phyloP scores from a whole-genome alignment of 2,113 vertebrate species.

The Turdus rufiventris region DNA sequence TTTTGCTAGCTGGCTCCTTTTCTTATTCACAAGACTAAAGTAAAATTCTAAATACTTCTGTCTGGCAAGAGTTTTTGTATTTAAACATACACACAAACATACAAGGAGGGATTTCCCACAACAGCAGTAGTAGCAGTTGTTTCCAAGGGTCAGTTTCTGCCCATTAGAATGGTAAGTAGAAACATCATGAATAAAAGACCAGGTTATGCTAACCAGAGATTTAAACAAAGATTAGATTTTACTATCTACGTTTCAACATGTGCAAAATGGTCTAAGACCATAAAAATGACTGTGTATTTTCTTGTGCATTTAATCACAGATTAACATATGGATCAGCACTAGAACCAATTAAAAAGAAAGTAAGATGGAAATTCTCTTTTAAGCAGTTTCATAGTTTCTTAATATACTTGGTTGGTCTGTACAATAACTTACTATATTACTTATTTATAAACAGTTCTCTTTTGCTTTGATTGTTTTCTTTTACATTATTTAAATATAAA shows the following conservation, averaged over 20 bases:
- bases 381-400: background rate
- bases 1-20: background rate
- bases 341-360: background rate
- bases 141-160: background rate
- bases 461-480: background rate
- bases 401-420: background rate
- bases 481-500: slow-evolving; percentile 10
- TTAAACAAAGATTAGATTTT: background rate
- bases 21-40: slow-evolving; percentile 48
- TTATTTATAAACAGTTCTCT: background rate
- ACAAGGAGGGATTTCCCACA: background rate
- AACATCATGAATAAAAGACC: background rate
- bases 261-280: background rate
- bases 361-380: background rate
- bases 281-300: background rate
- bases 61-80: background rate
- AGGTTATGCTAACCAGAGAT: background rate
- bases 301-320: background rate
- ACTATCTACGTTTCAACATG: background rate
- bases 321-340: background rate
- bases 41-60: background rate
- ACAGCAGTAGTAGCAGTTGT: background rate
- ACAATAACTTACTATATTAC: background rate
- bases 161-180: background rate
- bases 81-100: background rate